These are phyloP conservation scores for Podilymbus podiceps DNA, from an alignment of 2,113 vertebrate species.

Conservation along the genomic window DNA sequence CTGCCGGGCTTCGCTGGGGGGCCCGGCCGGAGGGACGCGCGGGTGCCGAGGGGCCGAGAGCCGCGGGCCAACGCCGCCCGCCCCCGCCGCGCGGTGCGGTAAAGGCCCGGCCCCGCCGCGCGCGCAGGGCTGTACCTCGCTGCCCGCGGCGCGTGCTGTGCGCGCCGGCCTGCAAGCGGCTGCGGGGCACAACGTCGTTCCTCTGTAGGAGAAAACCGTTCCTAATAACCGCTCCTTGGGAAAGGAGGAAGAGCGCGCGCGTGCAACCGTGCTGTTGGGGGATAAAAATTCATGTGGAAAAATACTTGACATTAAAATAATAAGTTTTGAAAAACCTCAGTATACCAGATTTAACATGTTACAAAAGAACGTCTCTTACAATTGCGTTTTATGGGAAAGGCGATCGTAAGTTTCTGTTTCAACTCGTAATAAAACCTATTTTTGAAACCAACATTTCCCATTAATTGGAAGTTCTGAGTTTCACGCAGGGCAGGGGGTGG, in stretches of 20 bases:
- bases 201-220: neutral
- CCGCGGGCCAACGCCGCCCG: rapidly evolving
- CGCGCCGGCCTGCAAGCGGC: rapidly evolving
- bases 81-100: rapidly evolving
- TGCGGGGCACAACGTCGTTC: rapidly evolving
- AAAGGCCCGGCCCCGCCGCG: rapidly evolving
- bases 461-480: neutral
- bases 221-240: neutral
- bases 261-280: neutral
- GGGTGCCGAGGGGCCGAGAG: neutral
- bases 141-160: rapidly evolving
- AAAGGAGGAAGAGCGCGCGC: neutral
- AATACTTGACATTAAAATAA: neutral
- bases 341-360: neutral
- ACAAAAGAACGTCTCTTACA: neutral
- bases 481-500: neutral
- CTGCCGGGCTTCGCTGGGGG: neutral
- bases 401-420: neutral
- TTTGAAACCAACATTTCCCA: neutral
- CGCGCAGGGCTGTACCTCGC: neutral
- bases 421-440: neutral
- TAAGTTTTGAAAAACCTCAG: neutral
- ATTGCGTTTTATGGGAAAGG: neutral
- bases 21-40: neutral
- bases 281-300: neutral